A percentile compares a stretch with the other conserved stretches of the same genome.
Conservation (phyloP, 2,797 vertebrate genomes). For the Graptemys geographica region DNA sequence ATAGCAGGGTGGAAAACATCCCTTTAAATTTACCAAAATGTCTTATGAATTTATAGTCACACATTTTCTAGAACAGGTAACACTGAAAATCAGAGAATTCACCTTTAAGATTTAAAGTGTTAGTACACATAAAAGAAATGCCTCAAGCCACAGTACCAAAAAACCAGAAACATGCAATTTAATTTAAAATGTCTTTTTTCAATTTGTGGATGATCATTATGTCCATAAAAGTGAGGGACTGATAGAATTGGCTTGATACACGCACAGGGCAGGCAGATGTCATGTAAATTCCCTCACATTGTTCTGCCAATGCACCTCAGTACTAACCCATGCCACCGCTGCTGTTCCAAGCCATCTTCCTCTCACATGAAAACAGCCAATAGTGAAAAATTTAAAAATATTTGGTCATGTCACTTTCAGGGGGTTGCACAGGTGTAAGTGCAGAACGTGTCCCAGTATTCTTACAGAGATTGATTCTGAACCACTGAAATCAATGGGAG, state of each 20-base stretch:
- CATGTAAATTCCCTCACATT: slow-evolving; percentile 58
- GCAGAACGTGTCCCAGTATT: slow-evolving; percentile 37
- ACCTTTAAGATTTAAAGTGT: slow-evolving; percentile 75
- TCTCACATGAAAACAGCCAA: slow-evolving; percentile 10
- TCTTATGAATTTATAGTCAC: slow-evolving; percentile 43
- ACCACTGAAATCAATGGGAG: slow-evolving; percentile 52
- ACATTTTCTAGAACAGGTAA: slow-evolving; percentile 16
- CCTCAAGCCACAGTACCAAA: slow-evolving; percentile 78
- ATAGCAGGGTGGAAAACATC: slow-evolving; percentile 23
- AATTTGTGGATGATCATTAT: slow-evolving; percentile 57
- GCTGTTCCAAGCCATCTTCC: slow-evolving; percentile 14
- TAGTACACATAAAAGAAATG: slow-evolving; percentile 80
- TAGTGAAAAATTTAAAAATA: slow-evolving; percentile 19
- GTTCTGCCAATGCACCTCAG: slow-evolving; percentile 66
- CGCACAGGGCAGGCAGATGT: slow-evolving; percentile 56
- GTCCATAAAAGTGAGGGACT: slow-evolving; percentile 68
- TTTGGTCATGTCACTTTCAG: slow-evolving; percentile 46
- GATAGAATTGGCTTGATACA: slow-evolving; percentile 43
- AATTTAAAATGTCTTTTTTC: slow-evolving; percentile 67
- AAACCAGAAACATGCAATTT: slow-evolving; percentile 80
- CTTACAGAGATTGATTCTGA: neutral
- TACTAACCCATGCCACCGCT: slow-evolving; percentile 27
- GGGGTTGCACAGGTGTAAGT: slow-evolving; percentile 59
- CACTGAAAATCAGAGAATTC: slow-evolving; percentile 65
- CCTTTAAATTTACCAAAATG: slow-evolving; percentile 20